Evolutionary conservation across 2,888 invertebrate genomes (phyloP).

Genomic region (Ashinkailepas kermadecensis): DNA sequence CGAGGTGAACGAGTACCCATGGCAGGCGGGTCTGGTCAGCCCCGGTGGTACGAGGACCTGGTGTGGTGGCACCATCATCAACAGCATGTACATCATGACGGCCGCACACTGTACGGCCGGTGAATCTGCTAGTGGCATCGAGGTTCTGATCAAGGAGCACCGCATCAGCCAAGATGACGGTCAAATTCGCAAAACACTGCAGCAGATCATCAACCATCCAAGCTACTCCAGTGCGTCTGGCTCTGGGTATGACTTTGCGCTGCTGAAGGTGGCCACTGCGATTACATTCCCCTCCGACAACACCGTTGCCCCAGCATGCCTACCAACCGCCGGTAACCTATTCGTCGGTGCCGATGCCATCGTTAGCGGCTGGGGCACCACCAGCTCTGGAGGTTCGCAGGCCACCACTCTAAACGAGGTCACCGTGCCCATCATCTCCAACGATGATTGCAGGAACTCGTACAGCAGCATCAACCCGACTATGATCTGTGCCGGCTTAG

Average conservation of each 20-base stretch:
- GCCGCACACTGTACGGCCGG: conserved; percentile 17
- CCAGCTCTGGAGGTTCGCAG: conserved; percentile 11
- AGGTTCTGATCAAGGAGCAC: conserved; percentile 21
- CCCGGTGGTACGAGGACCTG: neutral
- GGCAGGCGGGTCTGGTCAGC: conserved; percentile 9
- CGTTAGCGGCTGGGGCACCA: conserved; percentile 26
- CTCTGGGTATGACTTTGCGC: conserved; percentile 24
- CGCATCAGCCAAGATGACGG: neutral
- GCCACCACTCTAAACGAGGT: conserved; percentile 20
- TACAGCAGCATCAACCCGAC: too few relatives aligned
- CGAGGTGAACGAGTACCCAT: neutral
- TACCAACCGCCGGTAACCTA: conserved; percentile 9
- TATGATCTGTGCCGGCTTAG: too few relatives aligned
- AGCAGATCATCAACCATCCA: neutral
- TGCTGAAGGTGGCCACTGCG: conserved; percentile 22
- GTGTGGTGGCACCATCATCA: conserved; percentile 19
- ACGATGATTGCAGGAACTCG: too few relatives aligned
- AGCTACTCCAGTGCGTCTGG: neutral
- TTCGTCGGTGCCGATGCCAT: conserved; percentile 20
- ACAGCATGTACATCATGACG: conserved; percentile 13
- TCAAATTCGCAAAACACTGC: neutral
- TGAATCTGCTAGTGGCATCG: neutral
- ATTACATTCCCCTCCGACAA: conserved; percentile 20
- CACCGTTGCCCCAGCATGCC: conserved; percentile 25
- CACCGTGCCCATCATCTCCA: conserved; percentile 19